phyloP scores from a whole-genome alignment of 23 tunicate species.

The Aplidium turbinatum region DNA sequence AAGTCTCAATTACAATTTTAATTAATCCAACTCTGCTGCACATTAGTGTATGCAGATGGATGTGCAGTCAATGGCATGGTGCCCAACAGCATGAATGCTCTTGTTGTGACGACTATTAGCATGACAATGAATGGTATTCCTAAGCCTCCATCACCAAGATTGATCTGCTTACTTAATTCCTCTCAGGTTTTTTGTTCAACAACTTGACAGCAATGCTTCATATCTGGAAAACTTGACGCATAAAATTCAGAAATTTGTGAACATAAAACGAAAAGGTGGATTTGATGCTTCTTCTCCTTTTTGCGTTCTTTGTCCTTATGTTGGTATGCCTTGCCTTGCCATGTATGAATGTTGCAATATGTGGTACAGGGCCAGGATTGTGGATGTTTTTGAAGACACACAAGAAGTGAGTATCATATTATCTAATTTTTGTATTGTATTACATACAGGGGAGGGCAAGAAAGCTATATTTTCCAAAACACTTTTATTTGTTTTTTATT shows the following conservation, averaged over 20 bases:
- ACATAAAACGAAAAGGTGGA: not conserved
- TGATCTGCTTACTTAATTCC: not conserved
- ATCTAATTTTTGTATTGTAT: too few species aligned
- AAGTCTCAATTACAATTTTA: too few species aligned
- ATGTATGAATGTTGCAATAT: slow-evolving; percentile 17
- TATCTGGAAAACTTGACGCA: slow-evolving; percentile 43
- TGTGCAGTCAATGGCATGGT: too few species aligned
- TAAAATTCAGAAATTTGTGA: slow-evolving; percentile 55
- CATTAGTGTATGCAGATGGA: not conserved
- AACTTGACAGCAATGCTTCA: slow-evolving; percentile 36
- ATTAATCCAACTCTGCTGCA: not conserved
- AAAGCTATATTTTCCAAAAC: too few species aligned
- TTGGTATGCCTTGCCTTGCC: slow-evolving; percentile 54
- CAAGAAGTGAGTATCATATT: slow-evolving; percentile 19
- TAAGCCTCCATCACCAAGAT: too few species aligned
- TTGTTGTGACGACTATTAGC: too few species aligned
- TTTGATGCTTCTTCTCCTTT: slow-evolving; percentile 45
- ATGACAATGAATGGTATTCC: too few species aligned
- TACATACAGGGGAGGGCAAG: too few species aligned
- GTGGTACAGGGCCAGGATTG: slow-evolving; percentile 66
- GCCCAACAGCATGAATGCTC: too few species aligned
- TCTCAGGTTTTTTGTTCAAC: slow-evolving; percentile 69
- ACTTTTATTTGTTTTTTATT: too few species aligned
- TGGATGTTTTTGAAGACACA: slow-evolving; percentile 30
- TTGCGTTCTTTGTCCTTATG: slow-evolving; percentile 9